Percentiles rank a stretch among this genome's conserved stretches.
Evolutionary conservation across 2,113 vertebrate genomes (phyloP).

Genomic region (Xiphorhynchus elegans): DNA sequence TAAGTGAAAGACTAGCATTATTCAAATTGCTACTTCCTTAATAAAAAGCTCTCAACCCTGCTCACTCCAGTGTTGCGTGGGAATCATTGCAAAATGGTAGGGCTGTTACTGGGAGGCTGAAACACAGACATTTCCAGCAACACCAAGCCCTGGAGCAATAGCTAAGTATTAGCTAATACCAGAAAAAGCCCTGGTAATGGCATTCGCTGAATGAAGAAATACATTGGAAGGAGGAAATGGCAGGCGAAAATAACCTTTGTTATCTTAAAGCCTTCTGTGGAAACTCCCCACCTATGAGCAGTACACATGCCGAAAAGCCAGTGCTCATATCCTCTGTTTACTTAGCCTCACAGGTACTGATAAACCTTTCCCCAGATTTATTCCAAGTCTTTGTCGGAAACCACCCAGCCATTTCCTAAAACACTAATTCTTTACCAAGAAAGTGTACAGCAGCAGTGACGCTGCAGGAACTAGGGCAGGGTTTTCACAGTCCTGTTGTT

Average conservation of each 20-base stretch:
- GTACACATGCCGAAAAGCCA: not conserved
- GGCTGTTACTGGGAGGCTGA: not conserved
- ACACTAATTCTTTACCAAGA: fast-evolving
- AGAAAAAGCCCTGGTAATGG: not conserved
- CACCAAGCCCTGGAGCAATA: not conserved
- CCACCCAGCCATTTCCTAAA: not conserved
- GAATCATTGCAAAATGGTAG: not conserved
- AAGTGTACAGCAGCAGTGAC: not conserved
- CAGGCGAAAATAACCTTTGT: not conserved
- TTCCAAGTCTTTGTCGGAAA: not conserved
- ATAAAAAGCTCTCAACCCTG: not conserved
- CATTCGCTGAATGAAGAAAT: not conserved
- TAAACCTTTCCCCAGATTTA: not conserved
- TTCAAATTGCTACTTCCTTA: not conserved
- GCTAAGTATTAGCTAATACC: not conserved
- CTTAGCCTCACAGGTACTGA: not conserved
- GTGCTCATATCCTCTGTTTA: not conserved
- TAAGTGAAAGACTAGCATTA: not conserved
- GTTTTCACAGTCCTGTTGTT: not conserved
- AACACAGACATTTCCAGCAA: not conserved
- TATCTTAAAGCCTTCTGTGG: not conserved
- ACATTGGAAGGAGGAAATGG: not conserved
- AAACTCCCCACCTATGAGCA: not conserved
- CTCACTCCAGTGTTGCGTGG: not conserved
- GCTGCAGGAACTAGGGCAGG: not conserved